phyloP scores from a whole-genome alignment of 2,888 invertebrate species.

The Mythimna vitellina region DNA sequence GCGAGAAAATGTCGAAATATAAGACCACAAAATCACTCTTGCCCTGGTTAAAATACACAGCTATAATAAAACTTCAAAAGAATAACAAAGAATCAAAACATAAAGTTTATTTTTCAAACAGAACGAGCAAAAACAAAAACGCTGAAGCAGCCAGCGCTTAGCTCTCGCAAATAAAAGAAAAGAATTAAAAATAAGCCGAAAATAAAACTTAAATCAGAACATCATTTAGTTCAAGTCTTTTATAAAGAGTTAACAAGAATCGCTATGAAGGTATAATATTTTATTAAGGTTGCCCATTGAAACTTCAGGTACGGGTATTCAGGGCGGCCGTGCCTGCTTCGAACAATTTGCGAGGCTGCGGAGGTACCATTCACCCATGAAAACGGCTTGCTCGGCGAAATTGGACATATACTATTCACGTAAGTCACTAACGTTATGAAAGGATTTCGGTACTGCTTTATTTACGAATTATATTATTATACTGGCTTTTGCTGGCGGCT shows the following conservation, averaged over 20 bases:
- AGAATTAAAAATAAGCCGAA: constrained; percentile 14
- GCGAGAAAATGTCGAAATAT: neutral
- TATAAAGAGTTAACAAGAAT: constrained; percentile 66
- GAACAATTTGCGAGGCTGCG: constrained; percentile 94
- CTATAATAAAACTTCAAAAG: constrained; percentile 6
- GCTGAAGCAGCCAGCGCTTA: constrained; percentile 8
- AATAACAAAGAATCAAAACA: constrained; percentile 30
- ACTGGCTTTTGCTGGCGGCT: too few species aligned
- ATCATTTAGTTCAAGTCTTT: constrained; percentile 54
- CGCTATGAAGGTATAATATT: constrained; percentile 69
- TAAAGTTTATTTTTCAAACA: constrained; percentile 36
- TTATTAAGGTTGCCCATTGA: constrained; percentile 69
- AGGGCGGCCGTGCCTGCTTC: constrained; percentile 93
- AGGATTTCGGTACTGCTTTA: constrained; percentile 60
- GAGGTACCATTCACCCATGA: constrained; percentile 92
- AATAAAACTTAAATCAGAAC: constrained; percentile 49
- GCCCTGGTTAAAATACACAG: constrained; percentile 1
- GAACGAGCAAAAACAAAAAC: constrained; percentile 34
- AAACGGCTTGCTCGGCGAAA: constrained; percentile 93
- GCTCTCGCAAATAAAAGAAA: constrained; percentile 31
- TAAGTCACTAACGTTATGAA: constrained; percentile 83
- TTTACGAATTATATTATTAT: constrained; percentile 59
- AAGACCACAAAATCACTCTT: constrained; percentile 15
- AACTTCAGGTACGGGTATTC: constrained; percentile 91
- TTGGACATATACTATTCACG: constrained; percentile 94